Evolutionary conservation across 2,888 invertebrate species (phyloP).

Genomic region (Polydesmus complanatus): DNA sequence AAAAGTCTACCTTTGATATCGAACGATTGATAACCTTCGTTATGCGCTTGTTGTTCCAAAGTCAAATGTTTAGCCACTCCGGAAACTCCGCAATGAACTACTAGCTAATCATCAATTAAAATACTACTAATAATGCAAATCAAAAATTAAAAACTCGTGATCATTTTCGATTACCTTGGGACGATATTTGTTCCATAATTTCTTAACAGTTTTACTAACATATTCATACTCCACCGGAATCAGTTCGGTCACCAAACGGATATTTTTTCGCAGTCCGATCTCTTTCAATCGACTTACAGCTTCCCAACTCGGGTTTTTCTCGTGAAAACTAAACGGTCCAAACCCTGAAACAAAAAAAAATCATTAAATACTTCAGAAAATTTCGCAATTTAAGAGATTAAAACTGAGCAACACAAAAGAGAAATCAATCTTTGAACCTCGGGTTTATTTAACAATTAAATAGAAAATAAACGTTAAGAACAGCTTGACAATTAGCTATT

Average conservation of each 20-base stretch:
- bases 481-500: not conserved
- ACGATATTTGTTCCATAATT: constrained; percentile 52
- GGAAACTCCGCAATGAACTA: constrained; percentile 68
- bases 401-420: not conserved
- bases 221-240: constrained; percentile 45
- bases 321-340: constrained; percentile 58
- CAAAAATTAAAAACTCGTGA: not conserved
- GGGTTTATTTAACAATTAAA: not conserved
- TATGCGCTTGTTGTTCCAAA: constrained; percentile 53
- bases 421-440: not conserved
- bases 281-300: constrained; percentile 47
- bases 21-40: constrained; percentile 30
- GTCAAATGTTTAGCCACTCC: constrained; percentile 44
- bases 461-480: not conserved
- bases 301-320: constrained; percentile 69
- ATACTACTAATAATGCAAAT: not conserved
- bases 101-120: constrained; percentile 40
- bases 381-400: not conserved
- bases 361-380: not conserved
- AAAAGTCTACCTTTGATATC: constrained; percentile 48
- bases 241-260: constrained; percentile 28
- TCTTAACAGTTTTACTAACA: constrained; percentile 48
- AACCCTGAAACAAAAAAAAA: constrained; percentile 44
- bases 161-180: constrained; percentile 53
- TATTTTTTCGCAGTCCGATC: constrained; percentile 26